Evolutionary conservation across 2,888 invertebrate species (phyloP).

Genomic region (Petrolisthes manimaculis): DNA sequence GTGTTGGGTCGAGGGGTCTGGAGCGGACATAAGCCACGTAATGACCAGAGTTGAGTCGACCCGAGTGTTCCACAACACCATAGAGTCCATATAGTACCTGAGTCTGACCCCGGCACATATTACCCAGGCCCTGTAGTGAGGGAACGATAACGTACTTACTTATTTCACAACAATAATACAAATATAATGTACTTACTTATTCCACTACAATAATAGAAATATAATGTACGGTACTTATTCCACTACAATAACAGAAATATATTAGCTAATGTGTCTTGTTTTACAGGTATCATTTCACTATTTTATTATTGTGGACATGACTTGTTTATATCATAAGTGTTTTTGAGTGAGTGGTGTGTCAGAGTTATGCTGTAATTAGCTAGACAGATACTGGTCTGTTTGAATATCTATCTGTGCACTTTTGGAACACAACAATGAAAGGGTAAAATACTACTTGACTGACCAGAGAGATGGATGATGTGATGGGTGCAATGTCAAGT

Average conservation of each 20-base stretch:
- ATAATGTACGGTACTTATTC: background rate
- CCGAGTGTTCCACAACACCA: slow-evolving; percentile 95
- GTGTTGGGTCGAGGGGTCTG: slow-evolving; percentile 66
- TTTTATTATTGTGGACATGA: no score
- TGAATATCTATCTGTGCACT: background rate
- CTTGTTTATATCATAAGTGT: no score
- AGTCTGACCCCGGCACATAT: slow-evolving; percentile 48
- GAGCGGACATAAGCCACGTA: slow-evolving; percentile 97
- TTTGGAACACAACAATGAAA: background rate
- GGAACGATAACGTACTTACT: background rate
- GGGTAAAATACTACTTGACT: background rate
- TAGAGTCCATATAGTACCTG: slow-evolving; percentile 88
- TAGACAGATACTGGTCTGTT: no score
- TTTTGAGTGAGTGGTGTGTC: no score
- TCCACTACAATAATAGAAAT: background rate
- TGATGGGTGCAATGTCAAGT: slow-evolving; percentile 91
- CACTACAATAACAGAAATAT: background rate
- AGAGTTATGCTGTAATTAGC: no score
- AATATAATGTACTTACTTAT: background rate
- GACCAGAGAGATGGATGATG: slow-evolving; percentile 73
- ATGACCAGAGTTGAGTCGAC: slow-evolving; percentile 88
- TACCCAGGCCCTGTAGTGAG: slow-evolving; percentile 44
- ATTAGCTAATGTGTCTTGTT: no score
- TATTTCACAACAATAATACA: background rate
- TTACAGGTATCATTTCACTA: no score